Base-by-base conservation (phyloP, 2,797 vertebrate genomes). In the Lithobates sylvaticus region DNA sequence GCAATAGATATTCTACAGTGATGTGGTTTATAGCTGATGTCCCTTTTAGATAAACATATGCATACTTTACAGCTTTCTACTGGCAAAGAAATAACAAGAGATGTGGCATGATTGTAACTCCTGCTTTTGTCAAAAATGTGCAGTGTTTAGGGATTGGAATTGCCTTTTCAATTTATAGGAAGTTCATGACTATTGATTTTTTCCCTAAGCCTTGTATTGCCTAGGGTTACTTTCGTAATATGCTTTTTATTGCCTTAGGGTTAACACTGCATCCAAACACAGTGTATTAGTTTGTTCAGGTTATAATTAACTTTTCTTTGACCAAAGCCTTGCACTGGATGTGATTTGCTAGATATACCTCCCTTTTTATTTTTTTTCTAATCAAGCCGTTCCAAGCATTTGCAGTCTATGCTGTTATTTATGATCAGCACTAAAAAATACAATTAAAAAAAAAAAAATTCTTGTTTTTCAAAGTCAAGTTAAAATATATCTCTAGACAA, bases 161-260 rank as follows among this genome's bases (percentile, higher is more conserved):
- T 42, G 21, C 8, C 36, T 36, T 39, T 36, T 5, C 68, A 81
- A 21, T 61, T 71, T 5, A 39, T 72, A 81, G 29, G 23, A 27
- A 81, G 23, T 54, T 58, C 68, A 61, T 58, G 34, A 81, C 26
- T 71, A 71, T 72, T 72, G 79, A 36, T 81, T 42, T 29, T 32
- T 26, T 42, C 69, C 32, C 13, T 32, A 72, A 61, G 50, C 32
- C 29, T 72, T 72, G 54, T 58, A 58, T 32, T 72, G 69, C 69
- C 21, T 61, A 27, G 79, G 78, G 79, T 27, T 15, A 61, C 15
- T 72, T 72, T 34, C 32, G 61, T 72, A 58, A 47, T 58, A 54
- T 36, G 67, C 79, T 16, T 39, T 39, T 10, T 26, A 61, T 72
- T 34, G n/a, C 69, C 32, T 42, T 39, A 10, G 50, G 47, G 47